Conservation (phyloP, 2,888 invertebrate genomes). For the Saturnia japonica region DNA sequence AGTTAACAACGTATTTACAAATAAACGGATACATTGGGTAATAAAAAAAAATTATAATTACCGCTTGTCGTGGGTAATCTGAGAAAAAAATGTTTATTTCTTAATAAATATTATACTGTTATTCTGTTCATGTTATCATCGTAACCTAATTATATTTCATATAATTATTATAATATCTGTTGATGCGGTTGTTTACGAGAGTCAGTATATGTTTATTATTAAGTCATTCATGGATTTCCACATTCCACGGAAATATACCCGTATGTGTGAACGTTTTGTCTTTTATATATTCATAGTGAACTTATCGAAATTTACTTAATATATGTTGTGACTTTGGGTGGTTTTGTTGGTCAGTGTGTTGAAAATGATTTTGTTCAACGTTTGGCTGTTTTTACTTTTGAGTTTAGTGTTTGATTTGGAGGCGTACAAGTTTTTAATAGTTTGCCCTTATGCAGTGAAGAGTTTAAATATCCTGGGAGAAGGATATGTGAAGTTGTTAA, state of each 20-base stretch:
- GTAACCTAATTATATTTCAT: too few relatives aligned
- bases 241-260: neutral
- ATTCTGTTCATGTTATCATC: neutral
- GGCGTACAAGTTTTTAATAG: slow-evolving; percentile 33
- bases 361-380: neutral
- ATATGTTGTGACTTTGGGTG: neutral
- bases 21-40: too few relatives aligned
- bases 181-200: neutral
- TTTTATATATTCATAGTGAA: neutral
- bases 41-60: too few relatives aligned
- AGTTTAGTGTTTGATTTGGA: slow-evolving; percentile 11
- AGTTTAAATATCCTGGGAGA: slow-evolving; percentile 39
- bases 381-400: neutral
- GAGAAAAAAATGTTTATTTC: too few relatives aligned
- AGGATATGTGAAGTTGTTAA: slow-evolving; percentile 33
- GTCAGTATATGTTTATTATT: neutral
- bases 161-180: neutral
- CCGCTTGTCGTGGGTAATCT: neutral
- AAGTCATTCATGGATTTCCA: neutral
- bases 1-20: too few relatives aligned
- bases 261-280: neutral
- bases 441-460: slow-evolving; percentile 33
- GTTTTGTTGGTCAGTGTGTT: neutral
- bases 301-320: neutral
- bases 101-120: neutral